Conservation (phyloP, 2,888 invertebrate species). For the Drosophila subsilvestris region DNA sequence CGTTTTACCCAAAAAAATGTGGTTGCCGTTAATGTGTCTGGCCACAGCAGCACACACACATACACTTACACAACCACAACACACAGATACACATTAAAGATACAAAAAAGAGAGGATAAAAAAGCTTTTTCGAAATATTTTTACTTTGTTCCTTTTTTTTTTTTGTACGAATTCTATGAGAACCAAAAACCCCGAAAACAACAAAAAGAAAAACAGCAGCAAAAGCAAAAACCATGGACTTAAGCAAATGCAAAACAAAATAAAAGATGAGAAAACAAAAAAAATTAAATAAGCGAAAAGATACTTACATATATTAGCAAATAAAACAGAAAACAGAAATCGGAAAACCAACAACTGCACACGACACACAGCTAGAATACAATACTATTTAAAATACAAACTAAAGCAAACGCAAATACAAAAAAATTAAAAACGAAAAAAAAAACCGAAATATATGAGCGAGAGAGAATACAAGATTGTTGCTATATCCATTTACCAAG, state of each 20-base stretch:
- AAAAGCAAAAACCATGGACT: constrained; percentile 60
- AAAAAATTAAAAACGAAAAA: constrained; percentile 26
- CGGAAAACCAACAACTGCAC: constrained; percentile 45
- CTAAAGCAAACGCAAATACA: constrained; percentile 51
- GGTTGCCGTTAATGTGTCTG: constrained; percentile 62
- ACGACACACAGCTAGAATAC: constrained; percentile 70
- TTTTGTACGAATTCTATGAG: constrained; percentile 61
- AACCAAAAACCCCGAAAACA: constrained; percentile 55
- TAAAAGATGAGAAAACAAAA: constrained; percentile 19
- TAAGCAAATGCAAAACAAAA: constrained; percentile 60
- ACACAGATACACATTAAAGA: constrained; percentile 62
- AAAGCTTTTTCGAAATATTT: constrained; percentile 67
- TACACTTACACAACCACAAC: constrained; percentile 26
- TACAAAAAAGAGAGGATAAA: constrained; percentile 45
- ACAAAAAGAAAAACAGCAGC: constrained; percentile 33
- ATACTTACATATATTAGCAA: constrained; percentile 18
- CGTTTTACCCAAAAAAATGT: constrained; percentile 79
- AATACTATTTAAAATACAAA: constrained; percentile 71
- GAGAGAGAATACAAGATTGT: constrained; percentile 84
- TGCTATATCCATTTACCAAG: constrained; percentile 80
- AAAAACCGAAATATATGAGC: constrained; percentile 76
- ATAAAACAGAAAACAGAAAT: constrained; percentile 23
- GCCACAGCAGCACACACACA: constrained; percentile 24
- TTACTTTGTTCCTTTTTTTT: constrained; percentile 43
- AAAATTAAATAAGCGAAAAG: constrained; percentile 29